A percentile compares a stretch with the other conserved stretches of the same genome.
Evolutionary conservation across 2,113 vertebrate genomes (phyloP).

Genomic region (Pantherophis guttatus): DNA sequence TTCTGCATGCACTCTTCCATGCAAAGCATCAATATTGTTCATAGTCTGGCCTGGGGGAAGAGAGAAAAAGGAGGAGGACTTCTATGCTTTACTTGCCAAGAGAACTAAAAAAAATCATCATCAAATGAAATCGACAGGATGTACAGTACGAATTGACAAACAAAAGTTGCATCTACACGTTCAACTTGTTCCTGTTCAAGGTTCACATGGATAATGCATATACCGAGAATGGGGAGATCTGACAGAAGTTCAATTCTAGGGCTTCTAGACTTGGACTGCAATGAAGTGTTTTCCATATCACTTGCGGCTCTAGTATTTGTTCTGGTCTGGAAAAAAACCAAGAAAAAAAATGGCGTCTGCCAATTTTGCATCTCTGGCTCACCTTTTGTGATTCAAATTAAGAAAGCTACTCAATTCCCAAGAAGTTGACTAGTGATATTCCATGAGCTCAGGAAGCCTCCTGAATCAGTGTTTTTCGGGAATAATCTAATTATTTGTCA

Average conservation of each 20-base stretch:
- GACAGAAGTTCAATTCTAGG: background rate
- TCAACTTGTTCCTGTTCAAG: background rate
- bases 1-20: background rate
- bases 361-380: background rate
- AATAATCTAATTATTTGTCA: background rate
- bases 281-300: background rate
- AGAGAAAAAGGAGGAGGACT: background rate
- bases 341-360: background rate
- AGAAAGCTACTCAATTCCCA: background rate
- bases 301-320: background rate
- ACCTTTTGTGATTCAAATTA: background rate
- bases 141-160: background rate
- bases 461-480: background rate
- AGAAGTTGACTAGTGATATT: background rate
- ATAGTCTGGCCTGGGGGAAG: background rate
- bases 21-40: background rate
- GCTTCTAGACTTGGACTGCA: background rate
- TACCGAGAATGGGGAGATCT: background rate
- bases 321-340: background rate
- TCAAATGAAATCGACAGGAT: background rate
- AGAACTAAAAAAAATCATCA: background rate
- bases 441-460: background rate
- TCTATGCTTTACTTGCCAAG: background rate
- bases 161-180: background rate
- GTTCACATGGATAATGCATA: background rate